Evolutionary conservation across 2,113 vertebrate species (phyloP), one percentile per base, ranked within the genome.

Genomic region (Eublepharis macularius): DNA sequence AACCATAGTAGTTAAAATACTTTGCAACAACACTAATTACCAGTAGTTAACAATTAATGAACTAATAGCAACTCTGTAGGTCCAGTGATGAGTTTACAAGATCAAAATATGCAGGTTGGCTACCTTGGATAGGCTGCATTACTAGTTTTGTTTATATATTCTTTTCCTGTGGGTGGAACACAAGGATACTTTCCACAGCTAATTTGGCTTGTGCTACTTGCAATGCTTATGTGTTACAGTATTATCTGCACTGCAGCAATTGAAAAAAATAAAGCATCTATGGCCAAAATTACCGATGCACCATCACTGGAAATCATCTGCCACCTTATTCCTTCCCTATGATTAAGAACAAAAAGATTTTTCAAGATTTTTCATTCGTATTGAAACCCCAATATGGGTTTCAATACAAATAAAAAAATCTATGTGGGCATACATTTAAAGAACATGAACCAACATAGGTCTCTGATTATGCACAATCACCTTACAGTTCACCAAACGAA

Each of bases 1-100:
- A 89, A 92, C 3, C 86, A 43, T 45, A 4, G 19, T 7, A 63
- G 6, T 2, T 39, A 47, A 69, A 83, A 87, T 21, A 87, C 8
- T 70, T 80, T 85, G 82, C 24, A 74, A 43, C 34, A 78, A 24
- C 29, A 41, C 34, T 14, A 24, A 63, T 51, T 73, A 41, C 12
- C n/a, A 9, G 34, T 36, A 3, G 63, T 32, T 43, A 39, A 24
- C 3, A 83, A 17, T 51, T 81, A 49, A 63, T 19, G 10, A 34
- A 68, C 16, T 91, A 49, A 6, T 3, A 32, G 10, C 8, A 88
- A 41, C 60, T 1, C 3, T 60, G 26, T 63, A 82, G 69, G 32
- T 3, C 6, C 32, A 75, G 45, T 34, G 8, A 3, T 13, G 17
- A 49, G 24, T 68, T 76, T 68, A 65, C 41, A 76, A 54, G 34